Evolutionary conservation across 2,797 vertebrate species (phyloP).

Genomic region (Danio choprae): DNA sequence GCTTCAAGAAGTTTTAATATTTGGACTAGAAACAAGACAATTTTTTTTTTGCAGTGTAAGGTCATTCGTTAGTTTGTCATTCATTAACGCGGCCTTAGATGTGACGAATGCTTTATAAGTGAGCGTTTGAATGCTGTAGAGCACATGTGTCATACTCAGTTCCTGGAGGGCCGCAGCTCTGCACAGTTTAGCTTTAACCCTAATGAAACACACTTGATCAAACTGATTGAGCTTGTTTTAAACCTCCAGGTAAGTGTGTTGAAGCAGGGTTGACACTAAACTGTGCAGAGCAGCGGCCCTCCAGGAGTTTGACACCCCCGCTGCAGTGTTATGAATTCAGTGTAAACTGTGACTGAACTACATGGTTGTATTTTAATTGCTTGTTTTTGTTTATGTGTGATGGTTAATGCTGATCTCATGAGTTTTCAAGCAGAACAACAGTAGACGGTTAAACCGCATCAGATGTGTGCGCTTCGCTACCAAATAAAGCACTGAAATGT

Average conservation of each 20-base stretch:
- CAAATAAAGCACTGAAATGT: constrained; percentile 18
- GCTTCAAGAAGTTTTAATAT: too few species aligned
- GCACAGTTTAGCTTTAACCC: too few species aligned
- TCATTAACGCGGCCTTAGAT: background rate
- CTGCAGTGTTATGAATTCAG: background rate
- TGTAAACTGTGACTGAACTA: background rate
- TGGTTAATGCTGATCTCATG: background rate
- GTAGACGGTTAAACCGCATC: background rate
- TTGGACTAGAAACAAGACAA: too few species aligned
- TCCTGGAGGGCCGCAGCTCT: too few species aligned
- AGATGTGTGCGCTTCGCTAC: background rate
- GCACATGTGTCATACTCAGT: too few species aligned
- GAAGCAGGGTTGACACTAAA: too few species aligned
- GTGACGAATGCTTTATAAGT: background rate
- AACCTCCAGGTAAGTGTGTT: too few species aligned
- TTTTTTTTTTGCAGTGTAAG: background rate
- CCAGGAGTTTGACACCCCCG: too few species aligned
- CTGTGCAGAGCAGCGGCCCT: too few species aligned
- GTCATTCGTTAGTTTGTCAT: background rate
- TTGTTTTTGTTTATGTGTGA: background rate
- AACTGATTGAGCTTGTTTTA: too few species aligned
- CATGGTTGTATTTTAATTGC: background rate
- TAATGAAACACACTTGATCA: too few species aligned
- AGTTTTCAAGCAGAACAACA: constrained; percentile 2
- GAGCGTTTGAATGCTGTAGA: too few species aligned